Evolutionary conservation across 2,888 invertebrate species (phyloP).

Genomic region (Lamproptera curius): DNA sequence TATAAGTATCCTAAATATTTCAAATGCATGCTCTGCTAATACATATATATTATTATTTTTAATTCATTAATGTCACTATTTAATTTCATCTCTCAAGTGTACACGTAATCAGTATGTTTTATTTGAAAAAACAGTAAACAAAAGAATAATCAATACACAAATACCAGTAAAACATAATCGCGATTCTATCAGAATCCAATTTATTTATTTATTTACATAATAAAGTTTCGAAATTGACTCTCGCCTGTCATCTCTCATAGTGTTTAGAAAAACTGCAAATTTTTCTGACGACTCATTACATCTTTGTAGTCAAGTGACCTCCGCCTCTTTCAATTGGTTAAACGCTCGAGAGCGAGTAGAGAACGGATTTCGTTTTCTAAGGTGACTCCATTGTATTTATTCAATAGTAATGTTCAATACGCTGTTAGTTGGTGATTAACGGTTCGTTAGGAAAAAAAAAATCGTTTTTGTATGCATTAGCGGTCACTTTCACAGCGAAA

Average conservation of each 20-base stretch:
- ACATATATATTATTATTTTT: no score
- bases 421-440: conserved; percentile 4
- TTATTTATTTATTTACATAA: no score
- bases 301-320: conserved; percentile 13
- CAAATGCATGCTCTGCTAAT: no score
- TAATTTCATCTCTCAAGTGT: no score
- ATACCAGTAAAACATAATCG: neutral
- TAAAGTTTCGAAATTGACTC: neutral
- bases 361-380: conserved; percentile 14
- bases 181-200: neutral
- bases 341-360: neutral
- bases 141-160: neutral
- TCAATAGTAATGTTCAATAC: conserved; percentile 4
- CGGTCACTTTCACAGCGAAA: conserved; percentile 12
- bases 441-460: conserved; percentile 1
- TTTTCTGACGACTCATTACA: conserved; percentile 11
- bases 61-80: no score
- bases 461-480: conserved; percentile 6
- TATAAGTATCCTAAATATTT: no score
- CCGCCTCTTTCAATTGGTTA: conserved; percentile 11
- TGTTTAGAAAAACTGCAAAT: neutral
- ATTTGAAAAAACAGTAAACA: no score
- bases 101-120: no score
- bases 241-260: neutral
- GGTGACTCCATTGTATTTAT: conserved; percentile 12